Evolutionary conservation across 1,140 invertebrate species (phyloP).

Genomic region (Apis cerana): DNA sequence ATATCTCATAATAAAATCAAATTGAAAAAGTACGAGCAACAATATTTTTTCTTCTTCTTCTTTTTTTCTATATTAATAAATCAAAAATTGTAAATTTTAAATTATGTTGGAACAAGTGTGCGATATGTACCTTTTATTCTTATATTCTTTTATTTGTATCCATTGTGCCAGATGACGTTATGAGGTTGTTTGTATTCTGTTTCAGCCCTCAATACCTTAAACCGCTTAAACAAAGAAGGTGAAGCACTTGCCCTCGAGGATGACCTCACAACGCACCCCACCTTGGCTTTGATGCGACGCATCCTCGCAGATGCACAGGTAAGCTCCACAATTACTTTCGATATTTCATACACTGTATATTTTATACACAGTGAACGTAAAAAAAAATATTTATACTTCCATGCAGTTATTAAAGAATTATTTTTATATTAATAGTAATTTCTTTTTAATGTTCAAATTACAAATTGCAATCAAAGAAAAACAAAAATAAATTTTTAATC

Average conservation of each 20-base stretch:
- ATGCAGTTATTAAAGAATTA: not conserved
- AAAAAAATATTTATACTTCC: too few relatives aligned
- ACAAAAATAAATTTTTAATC: too few relatives aligned
- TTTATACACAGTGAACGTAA: not conserved
- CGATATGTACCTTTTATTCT: not conserved
- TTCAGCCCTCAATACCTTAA: constrained; percentile 77
- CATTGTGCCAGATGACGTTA: too few relatives aligned
- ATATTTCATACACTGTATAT: not conserved
- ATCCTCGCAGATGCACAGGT: constrained; percentile 81
- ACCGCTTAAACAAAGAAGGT: constrained; percentile 76
- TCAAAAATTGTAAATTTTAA: too few relatives aligned
- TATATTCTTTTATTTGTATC: not conserved
- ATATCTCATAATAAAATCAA: too few relatives aligned
- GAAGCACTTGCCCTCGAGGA: constrained; percentile 77
- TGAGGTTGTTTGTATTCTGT: constrained; percentile 34
- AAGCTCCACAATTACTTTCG: constrained; percentile 11
- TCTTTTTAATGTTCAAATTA: not conserved
- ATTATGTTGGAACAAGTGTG: too few relatives aligned
- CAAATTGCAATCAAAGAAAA: not conserved
- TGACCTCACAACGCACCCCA: constrained; percentile 79
- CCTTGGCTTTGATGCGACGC: constrained; percentile 81
- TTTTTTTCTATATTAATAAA: too few relatives aligned
- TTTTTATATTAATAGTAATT: not conserved
- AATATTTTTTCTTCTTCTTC: too few relatives aligned
- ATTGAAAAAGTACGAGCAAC: too few relatives aligned